Percentiles rank a stretch among this genome's conserved stretches.
These are phyloP conservation scores for Rhinophrynus dorsalis DNA, from an alignment of 2,797 vertebrate genomes.

Conservation along the genomic window DNA sequence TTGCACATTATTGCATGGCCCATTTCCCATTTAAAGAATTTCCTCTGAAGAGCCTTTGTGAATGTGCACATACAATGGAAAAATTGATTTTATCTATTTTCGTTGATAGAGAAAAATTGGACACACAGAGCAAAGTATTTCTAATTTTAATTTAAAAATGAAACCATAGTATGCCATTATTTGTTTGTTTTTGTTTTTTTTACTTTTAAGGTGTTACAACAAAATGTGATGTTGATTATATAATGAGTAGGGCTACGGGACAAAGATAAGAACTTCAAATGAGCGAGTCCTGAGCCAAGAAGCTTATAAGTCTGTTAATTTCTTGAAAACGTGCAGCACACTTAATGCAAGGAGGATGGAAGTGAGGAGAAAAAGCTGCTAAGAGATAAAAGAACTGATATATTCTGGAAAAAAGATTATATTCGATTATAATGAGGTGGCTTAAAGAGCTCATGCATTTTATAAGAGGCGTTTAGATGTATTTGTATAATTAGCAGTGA, in stretches of 20 bases:
- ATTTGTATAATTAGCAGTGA: constrained; percentile 94
- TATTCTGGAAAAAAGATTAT: constrained; percentile 87
- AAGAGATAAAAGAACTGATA: constrained; percentile 86
- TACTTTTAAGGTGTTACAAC: no score
- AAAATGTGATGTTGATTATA: no score
- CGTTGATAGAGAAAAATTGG: neutral
- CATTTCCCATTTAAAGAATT: constrained; percentile 79
- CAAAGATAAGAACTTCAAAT: no score
- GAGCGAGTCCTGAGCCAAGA: neutral
- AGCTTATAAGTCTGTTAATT: constrained; percentile 11
- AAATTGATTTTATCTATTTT: constrained; percentile 36
- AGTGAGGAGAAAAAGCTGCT: constrained; percentile 69
- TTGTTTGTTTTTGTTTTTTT: no score
- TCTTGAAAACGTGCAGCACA: constrained; percentile 14
- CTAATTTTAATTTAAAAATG: no score
- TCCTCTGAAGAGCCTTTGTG: constrained; percentile 65
- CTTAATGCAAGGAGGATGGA: constrained; percentile 61
- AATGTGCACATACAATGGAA: constrained; percentile 62
- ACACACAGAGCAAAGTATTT: no score
- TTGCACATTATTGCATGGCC: constrained; percentile 79
- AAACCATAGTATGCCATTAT: no score
- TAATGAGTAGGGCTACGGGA: no score
- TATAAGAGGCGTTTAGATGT: constrained; percentile 89
- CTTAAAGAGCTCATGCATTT: constrained; percentile 87
- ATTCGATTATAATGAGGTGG: constrained; percentile 85